Conservation (phyloP, 2,888 invertebrate species). For the Sclerodermus sp. region DNA sequence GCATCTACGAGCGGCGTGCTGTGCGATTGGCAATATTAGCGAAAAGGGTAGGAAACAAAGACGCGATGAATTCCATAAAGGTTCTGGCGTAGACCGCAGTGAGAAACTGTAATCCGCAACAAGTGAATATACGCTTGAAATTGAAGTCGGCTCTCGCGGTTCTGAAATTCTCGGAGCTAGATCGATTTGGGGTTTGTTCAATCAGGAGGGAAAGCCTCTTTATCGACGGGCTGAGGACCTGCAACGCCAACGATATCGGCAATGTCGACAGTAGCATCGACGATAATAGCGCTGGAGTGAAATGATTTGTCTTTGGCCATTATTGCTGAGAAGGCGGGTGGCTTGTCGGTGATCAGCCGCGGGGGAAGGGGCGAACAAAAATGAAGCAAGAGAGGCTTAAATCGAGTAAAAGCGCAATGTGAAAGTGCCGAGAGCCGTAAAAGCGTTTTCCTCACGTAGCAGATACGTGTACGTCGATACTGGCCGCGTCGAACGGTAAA, state of each 20-base stretch:
- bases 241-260: slow-evolving; percentile 22
- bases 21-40: too few species aligned
- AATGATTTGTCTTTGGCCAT: slow-evolving; percentile 40
- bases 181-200: slow-evolving; percentile 25
- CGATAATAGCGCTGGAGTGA: slow-evolving; percentile 28
- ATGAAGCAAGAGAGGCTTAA: slow-evolving; percentile 27
- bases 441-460: slow-evolving; percentile 42
- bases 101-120: slow-evolving; percentile 17
- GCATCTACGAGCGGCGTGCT: too few species aligned
- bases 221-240: slow-evolving; percentile 15
- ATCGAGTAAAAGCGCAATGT: slow-evolving; percentile 39
- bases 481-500: slow-evolving; percentile 37
- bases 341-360: slow-evolving; percentile 4
- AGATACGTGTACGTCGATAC: slow-evolving; percentile 44
- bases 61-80: too few species aligned
- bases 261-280: slow-evolving; percentile 17
- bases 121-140: slow-evolving; percentile 20
- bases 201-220: slow-evolving; percentile 33
- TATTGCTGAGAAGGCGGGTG: slow-evolving; percentile 16
- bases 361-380: background rate
- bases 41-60: too few species aligned
- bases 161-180: slow-evolving; percentile 12
- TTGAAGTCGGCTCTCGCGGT: slow-evolving; percentile 16
- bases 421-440: slow-evolving; percentile 26
- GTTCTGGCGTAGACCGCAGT: too few species aligned